Evolutionary conservation across 2,888 invertebrate species (phyloP), one percentile per base, ranked within the genome.

Genomic region (Campaea margaritaria): DNA sequence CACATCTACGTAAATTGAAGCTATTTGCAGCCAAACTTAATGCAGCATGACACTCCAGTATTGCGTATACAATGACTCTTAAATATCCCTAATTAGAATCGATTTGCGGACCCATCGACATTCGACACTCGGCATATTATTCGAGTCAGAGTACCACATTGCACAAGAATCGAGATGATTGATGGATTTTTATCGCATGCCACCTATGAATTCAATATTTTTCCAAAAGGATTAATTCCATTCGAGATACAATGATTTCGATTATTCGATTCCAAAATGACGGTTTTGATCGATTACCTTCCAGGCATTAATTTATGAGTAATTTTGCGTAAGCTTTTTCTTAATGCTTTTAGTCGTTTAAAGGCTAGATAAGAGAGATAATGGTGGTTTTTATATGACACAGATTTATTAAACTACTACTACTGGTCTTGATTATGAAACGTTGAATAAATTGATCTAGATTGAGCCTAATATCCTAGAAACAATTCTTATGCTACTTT

Each of bases 61-160:
- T 75, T 75, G 36, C 63, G 50, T 66, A 62, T 74, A 86, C 87
- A 89, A 87, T 89, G 87, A 89, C 86, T 90, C 83, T 82, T 85
- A 87, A 90, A 87, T 87, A 85, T 86, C 79, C 76, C 75, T 87
- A 91, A 92, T 91, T 91, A 89, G 85, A 82, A 87, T 83, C 86
- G 84, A 87, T 91, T 87, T 86, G 86, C 84, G 81, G 80, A 56
- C 58, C 61, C 64, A 67, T 79, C 78, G 76, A 61, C 71, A 72
- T 75, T 73, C 49, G 41, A 47, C 55, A 31, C n/a, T n/a, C n/a
- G n/a, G n/a, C n/a, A n/a, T n/a, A n/a, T n/a, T 47, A 79, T 79
- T 79, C 76, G 70, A 75, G 83, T 89, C 85, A 74, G 74, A 73
- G 73, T 36, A 54, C 42, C 69, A 70, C 65, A 70, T 89, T 89